Percentiles rank a stretch among this genome's conserved stretches.
Evolutionary conservation across 64 coral and sea anemone genomes (phyloP).

Genomic region (Dendronephthya gigantea): DNA sequence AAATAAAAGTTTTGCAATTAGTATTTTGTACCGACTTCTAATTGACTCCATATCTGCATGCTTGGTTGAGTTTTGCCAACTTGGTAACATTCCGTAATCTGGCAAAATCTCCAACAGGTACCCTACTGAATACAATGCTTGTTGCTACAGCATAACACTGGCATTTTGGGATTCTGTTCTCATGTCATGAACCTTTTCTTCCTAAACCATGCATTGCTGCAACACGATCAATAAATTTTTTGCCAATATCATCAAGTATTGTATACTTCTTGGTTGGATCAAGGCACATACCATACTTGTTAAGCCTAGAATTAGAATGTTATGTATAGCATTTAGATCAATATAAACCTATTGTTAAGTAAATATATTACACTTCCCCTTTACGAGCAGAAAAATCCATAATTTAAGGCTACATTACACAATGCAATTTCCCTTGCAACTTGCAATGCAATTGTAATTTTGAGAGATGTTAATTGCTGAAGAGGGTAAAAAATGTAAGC

Average conservation of each 20-base stretch:
- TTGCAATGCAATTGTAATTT: too few relatives aligned
- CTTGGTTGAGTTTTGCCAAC: too few relatives aligned
- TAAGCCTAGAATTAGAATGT: constrained; percentile 22
- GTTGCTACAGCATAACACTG: too few relatives aligned
- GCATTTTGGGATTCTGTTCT: neutral
- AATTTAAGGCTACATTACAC: too few relatives aligned
- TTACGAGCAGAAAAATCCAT: neutral
- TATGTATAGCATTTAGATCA: too few relatives aligned
- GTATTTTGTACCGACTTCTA: neutral
- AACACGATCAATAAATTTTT: constrained; percentile 42
- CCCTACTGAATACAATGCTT: constrained; percentile 8
- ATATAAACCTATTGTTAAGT: too few relatives aligned
- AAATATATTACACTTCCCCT: neutral
- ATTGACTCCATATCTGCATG: neutral
- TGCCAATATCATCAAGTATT: constrained; percentile 44
- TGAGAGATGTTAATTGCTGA: too few relatives aligned
- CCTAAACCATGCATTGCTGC: constrained; percentile 43
- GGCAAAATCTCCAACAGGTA: constrained; percentile 4
- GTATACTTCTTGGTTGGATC: constrained; percentile 33
- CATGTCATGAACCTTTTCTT: neutral
- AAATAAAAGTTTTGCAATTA: neutral
- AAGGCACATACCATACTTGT: neutral
- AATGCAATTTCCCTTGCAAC: too few relatives aligned
- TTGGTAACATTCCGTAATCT: constrained; percentile 18
- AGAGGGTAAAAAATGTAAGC: too few relatives aligned